Percentiles rank a stretch among this genome's conserved stretches.
Evolutionary conservation across 2,888 invertebrate genomes (phyloP).

Genomic region (Tortricodes alternella): DNA sequence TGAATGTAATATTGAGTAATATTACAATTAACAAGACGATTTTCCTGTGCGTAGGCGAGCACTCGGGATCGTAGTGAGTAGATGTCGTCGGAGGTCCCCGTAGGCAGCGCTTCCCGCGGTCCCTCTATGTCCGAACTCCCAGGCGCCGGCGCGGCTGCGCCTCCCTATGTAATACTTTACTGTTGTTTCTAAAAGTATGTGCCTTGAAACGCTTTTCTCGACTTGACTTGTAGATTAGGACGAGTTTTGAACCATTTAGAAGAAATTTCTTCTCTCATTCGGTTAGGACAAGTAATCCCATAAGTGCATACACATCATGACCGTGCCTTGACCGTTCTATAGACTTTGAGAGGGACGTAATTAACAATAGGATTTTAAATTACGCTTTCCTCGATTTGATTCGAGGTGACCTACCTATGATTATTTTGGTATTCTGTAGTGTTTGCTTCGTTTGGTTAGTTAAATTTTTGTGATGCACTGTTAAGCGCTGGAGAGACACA

Average conservation of each 20-base stretch:
- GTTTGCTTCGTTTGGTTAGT: slow-evolving; percentile 62
- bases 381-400: slow-evolving; percentile 62
- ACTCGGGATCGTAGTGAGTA: slow-evolving; percentile 45
- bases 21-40: slow-evolving; percentile 39
- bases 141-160: slow-evolving; percentile 57
- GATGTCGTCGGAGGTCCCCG: slow-evolving; percentile 43
- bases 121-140: slow-evolving; percentile 63
- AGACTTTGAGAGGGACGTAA: slow-evolving; percentile 82
- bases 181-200: slow-evolving; percentile 82
- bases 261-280: slow-evolving; percentile 77
- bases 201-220: slow-evolving; percentile 82
- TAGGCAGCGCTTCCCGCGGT: slow-evolving; percentile 74
- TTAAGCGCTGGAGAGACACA: slow-evolving; percentile 58
- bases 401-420: slow-evolving; percentile 61
- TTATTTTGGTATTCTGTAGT: slow-evolving; percentile 69
- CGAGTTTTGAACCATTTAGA: slow-evolving; percentile 79
- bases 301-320: slow-evolving; percentile 82
- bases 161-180: slow-evolving; percentile 64
- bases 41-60: slow-evolving; percentile 38
- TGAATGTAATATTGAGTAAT: slow-evolving; percentile 40
- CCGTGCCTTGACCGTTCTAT: slow-evolving; percentile 83
- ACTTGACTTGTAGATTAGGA: slow-evolving; percentile 77
- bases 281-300: slow-evolving; percentile 74
- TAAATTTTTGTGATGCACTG: slow-evolving; percentile 47
- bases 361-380: slow-evolving; percentile 79